Evolutionary conservation across 2,888 invertebrate genomes (phyloP).

Genomic region (Parnassius smintheus): DNA sequence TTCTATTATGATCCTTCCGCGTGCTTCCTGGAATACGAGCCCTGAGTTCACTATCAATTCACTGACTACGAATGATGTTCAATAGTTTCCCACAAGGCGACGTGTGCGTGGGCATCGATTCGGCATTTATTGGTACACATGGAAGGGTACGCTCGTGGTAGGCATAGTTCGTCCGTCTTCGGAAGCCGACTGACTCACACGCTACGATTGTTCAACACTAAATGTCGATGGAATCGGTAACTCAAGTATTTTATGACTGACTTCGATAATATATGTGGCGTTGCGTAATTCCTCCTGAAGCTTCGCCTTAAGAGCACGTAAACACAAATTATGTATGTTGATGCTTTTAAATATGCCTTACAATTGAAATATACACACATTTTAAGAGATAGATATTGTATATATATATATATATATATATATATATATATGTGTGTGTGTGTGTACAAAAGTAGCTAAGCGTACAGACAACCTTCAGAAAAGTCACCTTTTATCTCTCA

Average conservation of each 20-base stretch:
- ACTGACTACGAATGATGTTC: slow-evolving; percentile 42
- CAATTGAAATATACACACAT: neutral
- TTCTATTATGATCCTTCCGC: slow-evolving; percentile 53
- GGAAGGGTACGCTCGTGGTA: slow-evolving; percentile 46
- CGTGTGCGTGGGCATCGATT: slow-evolving; percentile 29
- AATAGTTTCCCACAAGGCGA: slow-evolving; percentile 26
- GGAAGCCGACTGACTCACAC: slow-evolving; percentile 72
- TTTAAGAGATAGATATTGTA: neutral
- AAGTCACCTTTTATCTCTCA: slow-evolving; percentile 31
- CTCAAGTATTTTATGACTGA: slow-evolving; percentile 71
- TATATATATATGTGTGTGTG: neutral
- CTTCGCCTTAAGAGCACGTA: slow-evolving; percentile 54
- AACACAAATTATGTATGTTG: slow-evolving; percentile 51
- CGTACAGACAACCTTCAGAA: slow-evolving; percentile 29
- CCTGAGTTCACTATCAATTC: slow-evolving; percentile 24
- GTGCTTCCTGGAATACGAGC: slow-evolving; percentile 43
- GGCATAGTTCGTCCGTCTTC: slow-evolving; percentile 61
- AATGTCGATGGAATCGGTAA: slow-evolving; percentile 75
- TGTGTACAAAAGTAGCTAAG: slow-evolving; percentile 1
- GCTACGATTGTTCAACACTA: slow-evolving; percentile 72
- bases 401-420: neutral
- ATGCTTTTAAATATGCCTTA: slow-evolving; percentile 14
- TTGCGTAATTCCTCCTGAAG: slow-evolving; percentile 66
- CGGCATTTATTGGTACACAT: slow-evolving; percentile 39
- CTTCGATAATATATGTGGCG: slow-evolving; percentile 74